These are phyloP conservation scores for Drosophila monieri DNA, from an alignment of 2,888 invertebrate genomes.

Conservation along the genomic window DNA sequence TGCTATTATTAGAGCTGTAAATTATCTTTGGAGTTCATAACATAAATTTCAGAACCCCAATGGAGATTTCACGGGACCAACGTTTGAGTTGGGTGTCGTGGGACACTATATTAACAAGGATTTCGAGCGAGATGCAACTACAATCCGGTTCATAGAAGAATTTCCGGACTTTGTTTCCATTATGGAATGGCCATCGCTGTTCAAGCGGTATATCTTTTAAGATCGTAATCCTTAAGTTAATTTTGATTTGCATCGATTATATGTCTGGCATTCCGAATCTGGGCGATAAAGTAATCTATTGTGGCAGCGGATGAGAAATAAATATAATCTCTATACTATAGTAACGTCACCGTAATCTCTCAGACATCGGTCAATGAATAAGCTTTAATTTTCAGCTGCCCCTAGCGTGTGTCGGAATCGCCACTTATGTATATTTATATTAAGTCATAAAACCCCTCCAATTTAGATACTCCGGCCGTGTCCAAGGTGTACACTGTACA, in stretches of 20 bases:
- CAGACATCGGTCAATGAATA: conserved; percentile 37
- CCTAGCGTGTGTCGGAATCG: conserved; percentile 31
- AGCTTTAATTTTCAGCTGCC: conserved; percentile 37
- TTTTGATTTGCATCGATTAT: conserved; percentile 28
- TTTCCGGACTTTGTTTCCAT: conserved; percentile 86
- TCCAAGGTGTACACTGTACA: conserved; percentile 19
- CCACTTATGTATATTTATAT: conserved; percentile 36
- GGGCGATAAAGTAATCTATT: conserved; percentile 17
- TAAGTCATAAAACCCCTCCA: conserved; percentile 32
- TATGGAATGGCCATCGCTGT: conserved; percentile 85
- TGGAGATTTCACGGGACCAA: conserved; percentile 55
- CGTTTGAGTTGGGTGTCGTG: conserved; percentile 84
- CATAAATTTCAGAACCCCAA: conserved; percentile 40
- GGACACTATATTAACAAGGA: conserved; percentile 85
- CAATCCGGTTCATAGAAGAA: conserved; percentile 82
- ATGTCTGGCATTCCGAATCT: conserved; percentile 4
- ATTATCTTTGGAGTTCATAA: background rate
- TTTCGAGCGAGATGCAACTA: conserved; percentile 83
- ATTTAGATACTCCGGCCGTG: conserved; percentile 31
- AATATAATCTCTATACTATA: conserved; percentile 24
- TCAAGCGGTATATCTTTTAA: conserved; percentile 81
- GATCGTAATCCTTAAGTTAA: background rate
- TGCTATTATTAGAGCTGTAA: background rate
- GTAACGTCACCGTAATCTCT: conserved; percentile 33
- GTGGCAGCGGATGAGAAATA: conserved; percentile 20